Percentiles rank a stretch among this genome's conserved stretches.
These are phyloP conservation scores for Hermaeophaga mercurialis DNA, from an alignment of 2,888 invertebrate species.

Conservation along the genomic window DNA sequence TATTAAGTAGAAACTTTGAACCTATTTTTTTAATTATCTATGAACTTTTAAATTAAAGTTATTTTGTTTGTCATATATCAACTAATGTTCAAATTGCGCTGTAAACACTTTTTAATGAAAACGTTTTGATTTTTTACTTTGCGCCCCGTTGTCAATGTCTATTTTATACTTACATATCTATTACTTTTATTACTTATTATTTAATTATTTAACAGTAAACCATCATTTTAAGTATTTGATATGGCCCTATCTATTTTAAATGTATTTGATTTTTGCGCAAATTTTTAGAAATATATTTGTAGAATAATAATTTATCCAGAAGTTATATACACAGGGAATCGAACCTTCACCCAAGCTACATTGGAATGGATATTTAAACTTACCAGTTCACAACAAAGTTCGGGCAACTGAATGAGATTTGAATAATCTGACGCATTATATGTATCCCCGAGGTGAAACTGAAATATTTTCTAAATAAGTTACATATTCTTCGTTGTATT, in stretches of 20 bases:
- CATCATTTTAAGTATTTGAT: not conserved
- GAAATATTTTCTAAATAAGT: conserved; percentile 10
- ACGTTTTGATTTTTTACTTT: too few species aligned
- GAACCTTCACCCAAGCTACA: conserved; percentile 5
- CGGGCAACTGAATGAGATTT: conserved; percentile 9
- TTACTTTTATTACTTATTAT: too few species aligned
- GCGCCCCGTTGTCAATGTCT: too few species aligned
- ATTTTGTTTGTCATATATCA: too few species aligned
- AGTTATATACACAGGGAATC: conserved; percentile 6
- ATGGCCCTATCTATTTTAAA: not conserved
- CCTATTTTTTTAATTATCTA: too few species aligned
- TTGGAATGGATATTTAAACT: conserved; percentile 13
- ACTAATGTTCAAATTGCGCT: too few species aligned
- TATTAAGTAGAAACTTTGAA: too few species aligned
- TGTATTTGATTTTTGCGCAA: conserved; percentile 1
- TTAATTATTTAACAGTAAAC: too few species aligned
- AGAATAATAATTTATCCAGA: conserved; percentile 8
- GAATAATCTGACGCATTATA: conserved; percentile 12
- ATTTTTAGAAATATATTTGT: conserved; percentile 5
- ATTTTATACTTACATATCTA: too few species aligned
- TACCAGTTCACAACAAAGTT: conserved; percentile 11
- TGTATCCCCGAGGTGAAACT: conserved; percentile 11
- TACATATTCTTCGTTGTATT: not conserved
- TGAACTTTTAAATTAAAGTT: too few species aligned
- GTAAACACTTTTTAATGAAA: too few species aligned